Base-by-base conservation (phyloP, 2,888 invertebrate species). In the Galeruca laticollis region DNA sequence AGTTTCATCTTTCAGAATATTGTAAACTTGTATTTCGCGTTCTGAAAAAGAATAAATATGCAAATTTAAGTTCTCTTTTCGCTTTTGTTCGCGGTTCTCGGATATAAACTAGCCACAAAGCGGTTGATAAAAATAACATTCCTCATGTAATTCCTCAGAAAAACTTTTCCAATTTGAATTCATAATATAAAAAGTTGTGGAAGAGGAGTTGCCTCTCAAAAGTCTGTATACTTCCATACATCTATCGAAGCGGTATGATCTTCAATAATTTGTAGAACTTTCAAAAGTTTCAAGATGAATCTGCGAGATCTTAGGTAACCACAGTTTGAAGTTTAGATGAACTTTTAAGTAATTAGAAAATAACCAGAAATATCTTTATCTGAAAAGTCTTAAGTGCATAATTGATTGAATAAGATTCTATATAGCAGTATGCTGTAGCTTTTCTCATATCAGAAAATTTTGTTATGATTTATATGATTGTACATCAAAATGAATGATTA, bases 141-240 rank as follows among this genome's bases (percentile, higher is more conserved):
- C 68, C 64, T 73, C 63, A 67, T 66, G 67, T 69, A 64, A 73
- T 71, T 67, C 49, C 57, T 70, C 40, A 21, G 64, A 64, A 60
- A 64, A 73, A 73, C 60, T 73, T 73, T 73, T 73, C 71, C 69
- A 71, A 73, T 73, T 71, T 71, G 70, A 73, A 73, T 73, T 73
- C 73, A 71, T 73, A 71, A 73, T 73, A 66, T 67, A 47, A 66
- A 73, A 73, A 73, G 65, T 70, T 70, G 54, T 54, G 54, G 60
- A 47, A 33, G 59, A 59, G 37, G 59, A 66, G 59, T 60, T 49
- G 59, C 40, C 56, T 60, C 59, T 66, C 59, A 66, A 66, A 59
- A 60, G 66, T 66, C 49, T 66, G 66, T 66, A 66, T 60, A 66
- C 66, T 59, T 59, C 51, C 51, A 57, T 15, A 59, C 59, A 51